A percentile compares a stretch with the other conserved stretches of the same genome.
These are phyloP conservation scores for Hyphantria cunea DNA, from an alignment of 1,140 invertebrate species.

Conservation along the genomic window DNA sequence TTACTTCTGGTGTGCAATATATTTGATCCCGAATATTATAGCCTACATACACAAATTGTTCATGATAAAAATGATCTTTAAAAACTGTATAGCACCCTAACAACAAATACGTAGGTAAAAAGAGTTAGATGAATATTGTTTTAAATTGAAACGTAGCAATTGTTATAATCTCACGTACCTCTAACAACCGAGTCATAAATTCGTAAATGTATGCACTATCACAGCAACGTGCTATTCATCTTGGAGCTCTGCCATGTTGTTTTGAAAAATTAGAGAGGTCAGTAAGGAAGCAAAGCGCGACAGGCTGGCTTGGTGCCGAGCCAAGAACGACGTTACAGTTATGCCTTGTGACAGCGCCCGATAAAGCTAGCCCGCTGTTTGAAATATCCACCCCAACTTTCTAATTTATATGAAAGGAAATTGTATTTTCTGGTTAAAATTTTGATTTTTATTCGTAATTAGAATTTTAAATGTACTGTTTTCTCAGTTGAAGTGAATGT, in stretches of 20 bases:
- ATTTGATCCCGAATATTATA: too few relatives aligned
- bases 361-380: conserved; percentile 40
- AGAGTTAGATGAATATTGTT: not conserved
- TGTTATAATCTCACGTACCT: conserved; percentile 4
- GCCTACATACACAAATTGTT: too few relatives aligned
- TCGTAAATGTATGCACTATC: conserved; percentile 42
- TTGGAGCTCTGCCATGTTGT: conserved; percentile 60
- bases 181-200: conserved; percentile 29
- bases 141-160: not conserved
- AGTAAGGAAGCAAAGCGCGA: conserved; percentile 34
- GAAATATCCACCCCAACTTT: conserved; percentile 24
- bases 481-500: too few relatives aligned
- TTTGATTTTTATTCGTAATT: too few relatives aligned
- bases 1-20: too few relatives aligned
- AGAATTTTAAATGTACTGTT: too few relatives aligned
- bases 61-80: too few relatives aligned
- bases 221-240: conserved; percentile 47
- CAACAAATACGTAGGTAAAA: too few relatives aligned
- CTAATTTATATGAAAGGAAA: conserved; percentile 32
- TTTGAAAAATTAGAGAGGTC: conserved; percentile 61
- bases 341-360: conserved; percentile 43
- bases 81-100: too few relatives aligned
- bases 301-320: conserved; percentile 44
- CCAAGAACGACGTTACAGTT: conserved; percentile 44
- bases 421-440: conserved; percentile 11